Evolutionary conservation across 2,113 vertebrate species (phyloP).

Genomic region (Cynopterus brachyotis): DNA sequence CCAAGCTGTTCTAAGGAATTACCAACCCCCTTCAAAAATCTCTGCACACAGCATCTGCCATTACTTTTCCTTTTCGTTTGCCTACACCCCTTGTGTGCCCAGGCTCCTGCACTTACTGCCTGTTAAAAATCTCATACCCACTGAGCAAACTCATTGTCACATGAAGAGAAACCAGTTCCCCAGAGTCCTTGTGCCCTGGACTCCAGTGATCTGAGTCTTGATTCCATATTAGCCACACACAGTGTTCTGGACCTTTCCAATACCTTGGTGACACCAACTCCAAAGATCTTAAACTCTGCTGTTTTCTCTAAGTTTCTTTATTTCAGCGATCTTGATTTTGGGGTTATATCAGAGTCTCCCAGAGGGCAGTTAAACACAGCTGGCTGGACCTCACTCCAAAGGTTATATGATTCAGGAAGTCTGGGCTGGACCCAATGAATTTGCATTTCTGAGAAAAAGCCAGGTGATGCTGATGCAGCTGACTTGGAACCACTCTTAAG

Average conservation of each 20-base stretch:
- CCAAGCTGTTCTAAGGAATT: not conserved
- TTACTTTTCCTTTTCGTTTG: not conserved
- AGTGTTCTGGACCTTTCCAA: not conserved
- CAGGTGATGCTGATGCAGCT: not conserved
- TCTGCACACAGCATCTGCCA: not conserved
- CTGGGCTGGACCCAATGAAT: not conserved
- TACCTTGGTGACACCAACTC: not conserved
- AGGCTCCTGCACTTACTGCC: not conserved
- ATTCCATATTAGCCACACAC: not conserved
- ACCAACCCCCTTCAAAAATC: not conserved
- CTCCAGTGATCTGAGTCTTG: not conserved
- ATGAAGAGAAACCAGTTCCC: not conserved
- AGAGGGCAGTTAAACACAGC: not conserved
- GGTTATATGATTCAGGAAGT: not conserved
- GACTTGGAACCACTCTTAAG: not conserved
- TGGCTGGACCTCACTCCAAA: not conserved
- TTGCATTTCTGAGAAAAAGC: not conserved
- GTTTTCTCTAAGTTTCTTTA: not conserved
- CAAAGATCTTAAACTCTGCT: not conserved
- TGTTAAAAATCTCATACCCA: not conserved
- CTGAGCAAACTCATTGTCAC: not conserved
- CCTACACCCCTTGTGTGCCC: accelerated
- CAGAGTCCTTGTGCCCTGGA: too few relatives aligned
- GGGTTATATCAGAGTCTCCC: not conserved
- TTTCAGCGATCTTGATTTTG: not conserved